These are phyloP conservation scores for Phaonia tiefii DNA, from an alignment of 2,888 invertebrate genomes.

Conservation along the genomic window DNA sequence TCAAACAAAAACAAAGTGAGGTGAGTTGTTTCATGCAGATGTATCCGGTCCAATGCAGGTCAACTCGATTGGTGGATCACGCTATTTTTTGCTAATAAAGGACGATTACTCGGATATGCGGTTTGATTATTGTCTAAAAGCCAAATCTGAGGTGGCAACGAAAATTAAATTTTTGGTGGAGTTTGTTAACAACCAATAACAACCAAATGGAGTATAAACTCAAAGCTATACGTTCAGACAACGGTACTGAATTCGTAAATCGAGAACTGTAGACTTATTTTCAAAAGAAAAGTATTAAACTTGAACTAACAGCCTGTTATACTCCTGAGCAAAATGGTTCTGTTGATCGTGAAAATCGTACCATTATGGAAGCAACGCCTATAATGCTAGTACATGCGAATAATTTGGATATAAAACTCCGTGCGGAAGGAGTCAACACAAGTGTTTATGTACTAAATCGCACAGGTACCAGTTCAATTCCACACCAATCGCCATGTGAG, in stretches of 20 bases:
- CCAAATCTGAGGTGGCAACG: slow-evolving; percentile 21
- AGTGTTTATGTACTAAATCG: too few relatives aligned
- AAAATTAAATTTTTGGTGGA: slow-evolving; percentile 40
- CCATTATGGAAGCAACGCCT: slow-evolving; percentile 65
- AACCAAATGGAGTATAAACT: slow-evolving; percentile 37
- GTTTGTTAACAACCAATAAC: too few relatives aligned
- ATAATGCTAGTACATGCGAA: slow-evolving; percentile 63
- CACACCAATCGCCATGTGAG: too few relatives aligned
- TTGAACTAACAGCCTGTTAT: slow-evolving; percentile 38
- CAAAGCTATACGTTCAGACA: slow-evolving; percentile 33
- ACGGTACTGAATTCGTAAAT: slow-evolving; percentile 44
- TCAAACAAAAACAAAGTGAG: slow-evolving; percentile 29
- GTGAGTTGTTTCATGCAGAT: slow-evolving; percentile 39
- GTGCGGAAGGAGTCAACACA: slow-evolving; percentile 67
- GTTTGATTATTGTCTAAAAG: slow-evolving; percentile 45
- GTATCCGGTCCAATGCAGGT: slow-evolving; percentile 45
- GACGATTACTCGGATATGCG: slow-evolving; percentile 33
- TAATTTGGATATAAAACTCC: slow-evolving; percentile 37
- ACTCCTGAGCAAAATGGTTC: slow-evolving; percentile 49
- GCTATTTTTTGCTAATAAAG: slow-evolving; percentile 38
- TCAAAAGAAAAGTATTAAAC: slow-evolving; percentile 23
- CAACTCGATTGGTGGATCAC: slow-evolving; percentile 32
- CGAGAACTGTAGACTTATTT: slow-evolving; percentile 38
- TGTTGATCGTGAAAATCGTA: slow-evolving; percentile 59
- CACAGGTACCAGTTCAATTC: too few relatives aligned